These are phyloP conservation scores for Cryptocheilus praepositus DNA, from an alignment of 2,888 invertebrate species.

Conservation along the genomic window DNA sequence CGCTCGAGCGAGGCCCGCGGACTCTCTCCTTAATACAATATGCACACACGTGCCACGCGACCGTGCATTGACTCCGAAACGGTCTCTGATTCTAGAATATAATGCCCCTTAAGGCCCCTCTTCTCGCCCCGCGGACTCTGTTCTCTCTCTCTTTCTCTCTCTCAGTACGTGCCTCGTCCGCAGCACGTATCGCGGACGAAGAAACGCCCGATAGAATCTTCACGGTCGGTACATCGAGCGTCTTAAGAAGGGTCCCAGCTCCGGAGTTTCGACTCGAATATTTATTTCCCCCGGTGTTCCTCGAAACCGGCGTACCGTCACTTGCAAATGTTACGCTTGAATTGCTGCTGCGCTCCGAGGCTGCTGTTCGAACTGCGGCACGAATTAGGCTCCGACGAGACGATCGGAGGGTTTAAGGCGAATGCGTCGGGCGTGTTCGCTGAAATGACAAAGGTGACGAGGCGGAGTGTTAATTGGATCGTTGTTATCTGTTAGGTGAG, in stretches of 20 bases:
- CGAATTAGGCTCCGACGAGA: too few relatives aligned
- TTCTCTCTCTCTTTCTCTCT: not conserved
- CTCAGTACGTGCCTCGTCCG: conserved; percentile 22
- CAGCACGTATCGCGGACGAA: conserved; percentile 30
- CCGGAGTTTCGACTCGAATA: conserved; percentile 22
- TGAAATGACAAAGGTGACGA: too few relatives aligned
- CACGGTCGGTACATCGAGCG: conserved; percentile 9
- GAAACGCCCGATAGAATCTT: conserved; percentile 44
- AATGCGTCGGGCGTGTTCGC: too few relatives aligned
- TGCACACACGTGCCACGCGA: conserved; percentile 45
- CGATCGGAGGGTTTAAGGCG: too few relatives aligned
- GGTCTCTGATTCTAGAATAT: conserved; percentile 40
- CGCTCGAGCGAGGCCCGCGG: too few relatives aligned
- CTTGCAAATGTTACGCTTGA: not conserved
- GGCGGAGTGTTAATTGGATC: too few relatives aligned
- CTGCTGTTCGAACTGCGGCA: too few relatives aligned
- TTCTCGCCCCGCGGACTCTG: not conserved
- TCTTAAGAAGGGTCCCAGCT: conserved; percentile 6
- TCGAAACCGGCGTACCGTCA: not conserved
- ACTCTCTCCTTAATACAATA: conserved; percentile 23
- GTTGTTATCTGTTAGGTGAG: too few relatives aligned
- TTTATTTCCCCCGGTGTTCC: conserved; percentile 24
- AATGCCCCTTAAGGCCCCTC: conserved; percentile 20
- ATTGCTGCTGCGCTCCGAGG: not conserved
- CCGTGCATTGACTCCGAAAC: conserved; percentile 43